Percentiles rank a stretch among this genome's conserved stretches.
These are phyloP conservation scores for Xestia rhomboidea DNA, from an alignment of 2,888 invertebrate species.

Conservation along the genomic window DNA sequence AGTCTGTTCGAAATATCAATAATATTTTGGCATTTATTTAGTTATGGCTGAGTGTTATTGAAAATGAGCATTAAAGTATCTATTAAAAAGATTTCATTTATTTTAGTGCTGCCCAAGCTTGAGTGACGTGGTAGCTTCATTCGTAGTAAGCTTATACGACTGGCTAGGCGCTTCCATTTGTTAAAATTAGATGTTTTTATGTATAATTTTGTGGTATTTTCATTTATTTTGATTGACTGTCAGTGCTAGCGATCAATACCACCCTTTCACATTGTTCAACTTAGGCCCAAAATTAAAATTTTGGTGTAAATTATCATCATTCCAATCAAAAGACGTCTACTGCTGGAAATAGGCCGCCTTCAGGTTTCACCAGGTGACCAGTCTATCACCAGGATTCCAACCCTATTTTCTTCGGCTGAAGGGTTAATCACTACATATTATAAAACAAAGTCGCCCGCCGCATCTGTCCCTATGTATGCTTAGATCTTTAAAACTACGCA, in stretches of 20 bases:
- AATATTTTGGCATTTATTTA: not conserved
- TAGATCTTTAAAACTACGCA: too few relatives aligned
- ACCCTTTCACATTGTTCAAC: not conserved
- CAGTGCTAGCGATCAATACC: not conserved
- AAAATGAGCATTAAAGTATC: not conserved
- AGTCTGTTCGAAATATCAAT: not conserved
- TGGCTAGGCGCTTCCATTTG: not conserved
- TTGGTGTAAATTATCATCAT: not conserved
- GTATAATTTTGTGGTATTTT: not conserved
- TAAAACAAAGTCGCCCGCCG: too few relatives aligned
- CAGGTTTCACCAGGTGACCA: not conserved
- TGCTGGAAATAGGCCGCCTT: not conserved
- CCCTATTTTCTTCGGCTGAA: not conserved
- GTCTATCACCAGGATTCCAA: not conserved
- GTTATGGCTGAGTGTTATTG: not conserved
- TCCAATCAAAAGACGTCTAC: not conserved
- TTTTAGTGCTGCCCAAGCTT: not conserved
- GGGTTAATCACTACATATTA: too few relatives aligned
- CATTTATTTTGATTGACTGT: not conserved
- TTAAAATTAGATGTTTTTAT: not conserved
- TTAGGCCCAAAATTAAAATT: not conserved
- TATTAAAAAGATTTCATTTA: not conserved
- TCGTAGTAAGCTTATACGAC: not conserved
- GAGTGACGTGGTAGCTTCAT: not conserved
- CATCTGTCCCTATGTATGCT: too few relatives aligned